phyloP scores from a whole-genome alignment of 2,888 invertebrate genomes.

The Hydriomena furcata region DNA sequence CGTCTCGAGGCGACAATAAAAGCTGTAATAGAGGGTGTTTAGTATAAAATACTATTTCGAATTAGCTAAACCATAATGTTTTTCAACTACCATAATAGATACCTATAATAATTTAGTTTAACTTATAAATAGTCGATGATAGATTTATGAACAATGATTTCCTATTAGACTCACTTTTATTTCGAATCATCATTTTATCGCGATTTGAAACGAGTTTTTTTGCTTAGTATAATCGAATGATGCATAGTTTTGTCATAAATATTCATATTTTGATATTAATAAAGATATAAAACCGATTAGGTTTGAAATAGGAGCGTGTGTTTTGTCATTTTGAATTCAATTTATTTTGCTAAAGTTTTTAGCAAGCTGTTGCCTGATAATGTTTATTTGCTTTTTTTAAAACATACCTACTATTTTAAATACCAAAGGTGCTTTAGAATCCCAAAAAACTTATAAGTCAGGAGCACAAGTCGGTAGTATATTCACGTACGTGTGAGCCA shows the following conservation, averaged over 20 bases:
- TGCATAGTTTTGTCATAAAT: constrained; percentile 23
- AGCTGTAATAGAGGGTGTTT: constrained; percentile 54
- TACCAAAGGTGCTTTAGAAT: constrained; percentile 43
- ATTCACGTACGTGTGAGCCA: constrained; percentile 35
- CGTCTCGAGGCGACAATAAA: constrained; percentile 64
- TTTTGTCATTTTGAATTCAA: constrained; percentile 15
- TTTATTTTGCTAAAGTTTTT: not conserved
- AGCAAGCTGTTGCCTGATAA: no score
- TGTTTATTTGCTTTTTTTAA: no score
- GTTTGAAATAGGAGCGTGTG: constrained; percentile 8
- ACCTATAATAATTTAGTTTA: constrained; percentile 7
- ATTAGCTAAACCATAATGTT: constrained; percentile 73
- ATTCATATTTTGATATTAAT: constrained; percentile 18
- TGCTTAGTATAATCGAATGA: not conserved
- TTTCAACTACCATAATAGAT: constrained; percentile 52
- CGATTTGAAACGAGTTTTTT: constrained; percentile 11
- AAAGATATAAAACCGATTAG: constrained; percentile 18
- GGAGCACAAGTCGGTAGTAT: constrained; percentile 39
- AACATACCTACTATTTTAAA: no score
- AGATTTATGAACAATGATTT: constrained; percentile 15
- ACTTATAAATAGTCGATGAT: not conserved
- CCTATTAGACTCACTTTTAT: constrained; percentile 3
- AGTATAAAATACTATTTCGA: constrained; percentile 60
- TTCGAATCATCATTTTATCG: constrained; percentile 13
- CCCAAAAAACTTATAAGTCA: constrained; percentile 51